Evolutionary conservation across 2,888 invertebrate genomes (phyloP).

Genomic region (Syrista parreyssii): DNA sequence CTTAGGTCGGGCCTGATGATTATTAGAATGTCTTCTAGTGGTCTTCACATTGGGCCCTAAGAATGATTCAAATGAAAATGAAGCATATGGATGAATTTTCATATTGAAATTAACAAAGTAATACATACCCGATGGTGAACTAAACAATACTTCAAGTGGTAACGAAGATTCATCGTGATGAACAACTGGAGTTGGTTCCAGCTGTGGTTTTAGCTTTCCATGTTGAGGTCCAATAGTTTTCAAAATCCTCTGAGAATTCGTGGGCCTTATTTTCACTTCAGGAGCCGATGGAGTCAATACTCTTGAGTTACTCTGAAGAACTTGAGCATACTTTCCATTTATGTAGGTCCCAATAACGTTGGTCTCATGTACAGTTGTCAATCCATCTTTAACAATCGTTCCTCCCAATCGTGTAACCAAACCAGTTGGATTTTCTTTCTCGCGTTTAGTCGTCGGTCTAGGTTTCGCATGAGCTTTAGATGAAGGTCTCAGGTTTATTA

Average conservation of each 20-base stretch:
- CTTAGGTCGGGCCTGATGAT: slow-evolving; percentile 48
- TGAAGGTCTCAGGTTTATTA: slow-evolving; percentile 81
- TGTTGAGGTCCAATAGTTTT: slow-evolving; percentile 81
- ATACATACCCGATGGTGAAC: slow-evolving; percentile 63
- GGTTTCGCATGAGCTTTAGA: slow-evolving; percentile 70
- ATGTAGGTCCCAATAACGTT: slow-evolving; percentile 91
- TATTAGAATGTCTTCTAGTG: slow-evolving; percentile 47
- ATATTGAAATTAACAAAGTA: slow-evolving; percentile 5
- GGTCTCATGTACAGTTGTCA: slow-evolving; percentile 87
- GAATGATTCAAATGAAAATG: not conserved
- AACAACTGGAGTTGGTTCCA: slow-evolving; percentile 75
- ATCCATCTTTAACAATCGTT: slow-evolving; percentile 83
- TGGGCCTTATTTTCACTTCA: slow-evolving; percentile 75
- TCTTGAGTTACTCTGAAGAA: slow-evolving; percentile 83
- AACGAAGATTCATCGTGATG: slow-evolving; percentile 71
- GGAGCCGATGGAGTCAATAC: slow-evolving; percentile 64
- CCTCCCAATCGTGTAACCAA: slow-evolving; percentile 87
- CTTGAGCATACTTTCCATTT: slow-evolving; percentile 89
- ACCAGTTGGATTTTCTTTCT: slow-evolving; percentile 80
- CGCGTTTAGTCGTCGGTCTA: slow-evolving; percentile 67
- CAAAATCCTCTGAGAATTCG: slow-evolving; percentile 76
- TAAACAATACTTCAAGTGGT: slow-evolving; percentile 70
- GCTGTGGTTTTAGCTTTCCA: slow-evolving; percentile 64
- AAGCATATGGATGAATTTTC: not conserved
- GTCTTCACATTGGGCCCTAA: slow-evolving; percentile 45